Conservation (phyloP, 2,113 vertebrate genomes). For the Antennarius striatus region DNA sequence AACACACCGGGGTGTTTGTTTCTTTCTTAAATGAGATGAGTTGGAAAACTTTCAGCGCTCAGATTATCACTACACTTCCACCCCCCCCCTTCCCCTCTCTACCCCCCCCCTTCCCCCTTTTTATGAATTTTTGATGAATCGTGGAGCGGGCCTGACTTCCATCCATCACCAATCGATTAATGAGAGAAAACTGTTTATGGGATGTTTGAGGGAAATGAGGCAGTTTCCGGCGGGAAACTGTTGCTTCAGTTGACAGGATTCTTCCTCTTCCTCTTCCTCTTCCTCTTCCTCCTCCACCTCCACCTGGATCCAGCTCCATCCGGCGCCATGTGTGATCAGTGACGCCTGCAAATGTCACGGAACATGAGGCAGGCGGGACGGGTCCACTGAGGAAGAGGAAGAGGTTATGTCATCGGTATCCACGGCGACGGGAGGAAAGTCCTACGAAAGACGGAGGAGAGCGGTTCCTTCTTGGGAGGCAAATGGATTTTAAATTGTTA, state of each 20-base stretch:
- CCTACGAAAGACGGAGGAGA: slow-evolving; percentile 46
- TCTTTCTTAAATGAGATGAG: slow-evolving; percentile 27
- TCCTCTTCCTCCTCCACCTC: neutral
- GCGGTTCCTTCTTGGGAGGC: slow-evolving; percentile 72
- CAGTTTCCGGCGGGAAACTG: slow-evolving; percentile 37
- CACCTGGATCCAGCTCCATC: neutral
- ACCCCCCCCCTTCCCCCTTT: too few species aligned
- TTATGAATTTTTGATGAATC: slow-evolving; percentile 13
- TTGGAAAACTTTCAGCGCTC: slow-evolving; percentile 58
- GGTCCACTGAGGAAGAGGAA: slow-evolving; percentile 17
- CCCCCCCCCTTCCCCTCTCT: neutral
- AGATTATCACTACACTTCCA: slow-evolving; percentile 51
- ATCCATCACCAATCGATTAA: slow-evolving; percentile 47
- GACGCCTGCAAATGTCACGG: slow-evolving; percentile 55
- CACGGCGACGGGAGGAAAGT: slow-evolving; percentile 52
- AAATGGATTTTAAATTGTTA: slow-evolving; percentile 83
- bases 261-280: neutral
- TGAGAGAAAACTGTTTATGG: slow-evolving; percentile 25
- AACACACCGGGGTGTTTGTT: slow-evolving; percentile 4
- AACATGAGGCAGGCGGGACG: slow-evolving; percentile 35
- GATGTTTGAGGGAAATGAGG: neutral
- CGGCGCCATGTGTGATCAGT: slow-evolving; percentile 43
- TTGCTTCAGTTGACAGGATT: slow-evolving; percentile 37
- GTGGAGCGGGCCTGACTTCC: slow-evolving; percentile 8
- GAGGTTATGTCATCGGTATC: slow-evolving; percentile 62